Percentiles rank a stretch among this genome's conserved stretches.
Evolutionary conservation across 2,797 vertebrate genomes (phyloP).

Genomic region (Echeneis naucrates): DNA sequence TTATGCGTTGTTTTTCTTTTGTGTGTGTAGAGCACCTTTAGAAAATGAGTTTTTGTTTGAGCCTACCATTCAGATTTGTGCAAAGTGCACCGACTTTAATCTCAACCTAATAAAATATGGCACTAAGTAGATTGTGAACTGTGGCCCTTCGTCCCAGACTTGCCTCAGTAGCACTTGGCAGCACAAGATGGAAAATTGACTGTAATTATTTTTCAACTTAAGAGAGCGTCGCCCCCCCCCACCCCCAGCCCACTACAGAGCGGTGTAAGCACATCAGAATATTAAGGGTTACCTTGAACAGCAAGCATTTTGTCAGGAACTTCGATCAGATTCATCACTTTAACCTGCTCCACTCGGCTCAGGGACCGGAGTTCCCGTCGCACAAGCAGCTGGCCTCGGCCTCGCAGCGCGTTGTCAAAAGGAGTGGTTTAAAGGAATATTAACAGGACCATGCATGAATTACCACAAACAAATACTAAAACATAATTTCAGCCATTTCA

Average conservation of each 20-base stretch:
- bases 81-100: constrained; percentile 11
- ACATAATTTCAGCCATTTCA: not conserved
- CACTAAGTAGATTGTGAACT: constrained; percentile 18
- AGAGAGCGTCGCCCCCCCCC: constrained; percentile 42
- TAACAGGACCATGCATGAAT: not conserved
- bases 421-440: constrained; percentile 6
- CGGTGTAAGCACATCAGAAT: constrained; percentile 74
- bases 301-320: constrained; percentile 81
- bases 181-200: constrained; percentile 49
- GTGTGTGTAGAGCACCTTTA: not conserved
- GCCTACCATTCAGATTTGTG: constrained; percentile 7
- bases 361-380: constrained; percentile 64
- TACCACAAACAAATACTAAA: not conserved
- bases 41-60: constrained; percentile 9
- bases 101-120: constrained; percentile 37
- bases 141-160: not conserved
- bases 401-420: constrained; percentile 29
- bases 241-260: constrained; percentile 13
- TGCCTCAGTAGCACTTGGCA: constrained; percentile 32
- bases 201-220: constrained; percentile 69
- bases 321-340: constrained; percentile 80
- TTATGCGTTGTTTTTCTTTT: not conserved
- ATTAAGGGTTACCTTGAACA: constrained; percentile 82
- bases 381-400: constrained; percentile 69
- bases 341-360: constrained; percentile 70